Evolutionary conservation across 1,140 invertebrate species (phyloP).

Genomic region (Drosophila leontia): DNA sequence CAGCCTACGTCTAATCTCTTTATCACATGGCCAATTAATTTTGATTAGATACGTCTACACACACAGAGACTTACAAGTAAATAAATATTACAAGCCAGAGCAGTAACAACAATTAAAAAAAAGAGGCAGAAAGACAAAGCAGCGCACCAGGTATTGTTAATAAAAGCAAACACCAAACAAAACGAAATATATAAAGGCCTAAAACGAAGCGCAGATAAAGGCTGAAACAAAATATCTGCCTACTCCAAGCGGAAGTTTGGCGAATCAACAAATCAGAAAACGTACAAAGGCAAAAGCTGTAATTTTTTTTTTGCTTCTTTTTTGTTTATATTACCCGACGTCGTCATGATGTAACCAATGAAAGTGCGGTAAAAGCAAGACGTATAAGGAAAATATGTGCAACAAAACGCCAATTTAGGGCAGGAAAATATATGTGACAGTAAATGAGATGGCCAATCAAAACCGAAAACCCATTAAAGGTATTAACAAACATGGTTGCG

Average conservation of each 20-base stretch:
- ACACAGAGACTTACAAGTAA: neutral
- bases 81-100: conserved; percentile 33
- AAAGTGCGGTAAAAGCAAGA: conserved; percentile 61
- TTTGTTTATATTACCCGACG: conserved; percentile 33
- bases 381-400: conserved; percentile 43
- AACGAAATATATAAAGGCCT: conserved; percentile 45
- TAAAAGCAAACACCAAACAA: conserved; percentile 23
- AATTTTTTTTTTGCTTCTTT: conserved; percentile 28
- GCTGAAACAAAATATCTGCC: conserved; percentile 49
- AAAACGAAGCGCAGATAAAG: conserved; percentile 63
- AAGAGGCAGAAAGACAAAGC: conserved; percentile 8
- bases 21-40: conserved; percentile 80
- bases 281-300: conserved; percentile 37
- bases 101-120: conserved; percentile 19
- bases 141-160: neutral
- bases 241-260: conserved; percentile 63
- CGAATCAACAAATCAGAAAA: conserved; percentile 56
- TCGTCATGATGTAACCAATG: conserved; percentile 67
- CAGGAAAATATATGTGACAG: conserved; percentile 34
- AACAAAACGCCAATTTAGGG: conserved; percentile 35
- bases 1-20: conserved; percentile 60
- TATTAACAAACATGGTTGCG: conserved; percentile 1
- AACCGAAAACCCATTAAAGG: neutral
- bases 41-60: conserved; percentile 54
- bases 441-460: conserved; percentile 12